Evolutionary conservation across 2,113 vertebrate genomes (phyloP), one percentile per base, ranked within the genome.

Genomic region (Erythrolamprus reginae): DNA sequence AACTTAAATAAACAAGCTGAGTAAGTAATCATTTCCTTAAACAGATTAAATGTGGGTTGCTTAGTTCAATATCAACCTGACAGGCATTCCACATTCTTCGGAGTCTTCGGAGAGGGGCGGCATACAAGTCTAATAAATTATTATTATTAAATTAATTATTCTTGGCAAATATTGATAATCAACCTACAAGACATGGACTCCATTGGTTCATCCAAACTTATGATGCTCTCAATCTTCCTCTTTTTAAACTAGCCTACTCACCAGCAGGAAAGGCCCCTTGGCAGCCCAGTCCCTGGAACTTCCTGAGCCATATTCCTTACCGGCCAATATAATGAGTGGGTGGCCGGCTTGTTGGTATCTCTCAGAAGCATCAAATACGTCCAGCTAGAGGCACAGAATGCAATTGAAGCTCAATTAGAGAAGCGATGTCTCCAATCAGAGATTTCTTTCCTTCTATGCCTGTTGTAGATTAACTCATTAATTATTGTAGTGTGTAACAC

Each of bases 241-340:
- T 65, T 55, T 48, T 56, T 24, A 55, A 56, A 77, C 88, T 1
- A 33, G 24, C 10, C 19, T 6, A 96, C 96, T 93, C 90, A 99
- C 99, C 98, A 98, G 96, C 0, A 99, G 97, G 89, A 98, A 99
- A 0, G 99, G 99, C 86, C 99, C 99, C 95, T 99, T 99, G 7
- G 99, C 99, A 0, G 99, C 99, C 99, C 99, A 99, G 95, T 99
- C 99, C 94, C 99, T 98, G 91, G 99, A 99, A 96, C 99, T 99
- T 82, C 99, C 99, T 0, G 99, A 98, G 33, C 99, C 99, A 0
- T 99, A 99, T 83, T 99, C 99, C 93, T 99, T 99, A 87, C 99
- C 99, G 0, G 99, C 98, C 86, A 99, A 96, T 52, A 99, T 88
- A 19, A 99, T 96, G 58, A 99, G 97, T 82, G 98, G 97, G 82